A percentile compares a stretch with the other conserved stretches of the same genome.
Conservation (phyloP, 2,888 invertebrate genomes). For the Volucella bombylans region DNA sequence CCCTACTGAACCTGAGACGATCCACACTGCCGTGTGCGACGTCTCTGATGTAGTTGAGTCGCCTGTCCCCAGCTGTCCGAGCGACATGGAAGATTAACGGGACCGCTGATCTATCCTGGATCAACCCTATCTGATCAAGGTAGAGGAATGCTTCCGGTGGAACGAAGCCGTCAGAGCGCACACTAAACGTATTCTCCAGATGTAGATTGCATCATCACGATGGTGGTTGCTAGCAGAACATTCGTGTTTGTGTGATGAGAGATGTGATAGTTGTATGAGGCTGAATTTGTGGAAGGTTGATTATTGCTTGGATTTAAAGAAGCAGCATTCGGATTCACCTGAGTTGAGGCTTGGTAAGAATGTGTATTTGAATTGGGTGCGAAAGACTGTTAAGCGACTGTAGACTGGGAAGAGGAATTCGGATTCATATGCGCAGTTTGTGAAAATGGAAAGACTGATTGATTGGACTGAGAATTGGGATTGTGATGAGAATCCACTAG, state of each 20-base stretch:
- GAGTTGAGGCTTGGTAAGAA: not conserved
- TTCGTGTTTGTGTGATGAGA: not conserved
- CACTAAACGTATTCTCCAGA: not conserved
- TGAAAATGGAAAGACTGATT: not conserved
- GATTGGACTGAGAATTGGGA: not conserved
- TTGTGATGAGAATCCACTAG: not conserved
- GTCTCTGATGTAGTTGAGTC: no score
- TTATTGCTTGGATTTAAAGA: not conserved
- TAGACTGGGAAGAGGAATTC: not conserved
- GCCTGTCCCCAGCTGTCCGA: no score
- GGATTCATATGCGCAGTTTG: not conserved
- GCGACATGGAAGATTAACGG: no score
- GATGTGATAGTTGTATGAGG: slow-evolving; percentile 2
- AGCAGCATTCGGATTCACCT: not conserved
- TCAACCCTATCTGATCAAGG: no score
- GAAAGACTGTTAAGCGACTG: not conserved
- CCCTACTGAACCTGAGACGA: no score
- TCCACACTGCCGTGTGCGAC: no score
- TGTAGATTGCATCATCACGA: not conserved
- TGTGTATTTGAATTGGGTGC: not conserved
- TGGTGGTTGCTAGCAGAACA: slow-evolving; percentile 10
- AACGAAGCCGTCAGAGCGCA: no score
- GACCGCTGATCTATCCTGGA: no score
- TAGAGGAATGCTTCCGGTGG: no score
- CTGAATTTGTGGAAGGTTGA: not conserved